Evolutionary conservation across 2,797 vertebrate species (phyloP).

Genomic region (Chaetodon trifasciatus): DNA sequence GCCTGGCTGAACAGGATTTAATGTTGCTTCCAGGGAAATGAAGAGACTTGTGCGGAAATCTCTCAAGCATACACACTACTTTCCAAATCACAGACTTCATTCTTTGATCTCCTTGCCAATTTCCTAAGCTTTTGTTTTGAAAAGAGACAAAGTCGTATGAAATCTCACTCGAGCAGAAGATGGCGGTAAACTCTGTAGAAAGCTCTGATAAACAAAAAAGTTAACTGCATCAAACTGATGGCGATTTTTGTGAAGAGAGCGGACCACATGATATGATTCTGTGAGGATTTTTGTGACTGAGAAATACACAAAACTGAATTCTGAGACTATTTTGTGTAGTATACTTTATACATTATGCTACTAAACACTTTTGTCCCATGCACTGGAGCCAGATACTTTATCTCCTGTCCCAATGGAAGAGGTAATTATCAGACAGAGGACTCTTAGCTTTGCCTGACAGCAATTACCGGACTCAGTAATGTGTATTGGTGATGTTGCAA

Average conservation of each 20-base stretch:
- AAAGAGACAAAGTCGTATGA: constrained; percentile 61
- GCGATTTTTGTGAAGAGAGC: constrained; percentile 14
- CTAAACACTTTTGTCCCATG: background rate
- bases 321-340: background rate
- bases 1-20: constrained; percentile 71
- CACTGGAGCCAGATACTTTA: constrained; percentile 17
- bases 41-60: constrained; percentile 71
- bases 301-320: background rate
- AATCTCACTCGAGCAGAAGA: constrained; percentile 69
- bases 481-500: constrained; percentile 36
- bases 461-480: constrained; percentile 46
- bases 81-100: constrained; percentile 69
- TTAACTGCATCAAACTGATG: constrained; percentile 29
- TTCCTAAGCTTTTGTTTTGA: constrained; percentile 78
- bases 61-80: constrained; percentile 66
- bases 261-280: constrained; percentile 5
- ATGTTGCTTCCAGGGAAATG: constrained; percentile 77
- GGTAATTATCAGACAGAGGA: constrained; percentile 51
- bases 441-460: constrained; percentile 19
- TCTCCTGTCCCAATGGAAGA: constrained; percentile 47
- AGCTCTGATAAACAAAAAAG: constrained; percentile 53
- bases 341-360: background rate
- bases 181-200: constrained; percentile 57
- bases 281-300: background rate
- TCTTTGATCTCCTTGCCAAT: constrained; percentile 79